Evolutionary conservation across 2,888 invertebrate species (phyloP), one percentile per base, ranked within the genome.

Genomic region (Chrysina gloriosa): DNA sequence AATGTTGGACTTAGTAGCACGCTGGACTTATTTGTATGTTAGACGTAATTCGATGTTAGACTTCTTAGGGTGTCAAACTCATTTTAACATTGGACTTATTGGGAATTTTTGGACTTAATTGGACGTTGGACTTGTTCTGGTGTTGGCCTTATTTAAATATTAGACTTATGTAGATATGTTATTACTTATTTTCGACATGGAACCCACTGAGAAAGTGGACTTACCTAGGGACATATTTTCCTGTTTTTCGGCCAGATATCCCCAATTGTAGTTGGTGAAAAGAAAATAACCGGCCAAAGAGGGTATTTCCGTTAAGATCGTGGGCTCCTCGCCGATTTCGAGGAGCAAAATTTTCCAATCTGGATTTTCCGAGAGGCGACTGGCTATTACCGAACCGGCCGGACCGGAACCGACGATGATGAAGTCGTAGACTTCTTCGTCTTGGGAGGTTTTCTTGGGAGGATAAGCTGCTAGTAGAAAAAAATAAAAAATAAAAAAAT

Each of bases 331-430:
- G 0, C 87, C 87, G 0, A 89, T 89, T 75, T 90, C 90, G 3
- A 90, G 75, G 1, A 90, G 78, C 7, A 90, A 81, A 0, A 90
- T 86, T 50, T 81, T 86, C 84, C 84, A 84, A 14, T 86, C 77
- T 1, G 79, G 77, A 14, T 63, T 65, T 66, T 86, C 86, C 61
- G 84, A 84, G 14, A 86, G 75, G 52, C 85, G 75, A 61, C 81
- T 79, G 0, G 85, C 85, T 6, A 86, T 74, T 14, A 85, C 81
- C 4, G 85, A 80, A 3, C 85, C 86, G 9, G 84, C 81, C 1
- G 83, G 77, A n/a, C 84, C 84, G 7, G 81, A 83, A 0, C 84
- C 84, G 2, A 84, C 80, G 16, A 84, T 74, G 66, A 84, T 79
- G 61, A 83, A 84, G 70, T 84, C 84, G 71, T 76, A 84, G 7